Conservation (phyloP, 2,797 vertebrate species). For the Arnoldichthys spilopterus region DNA sequence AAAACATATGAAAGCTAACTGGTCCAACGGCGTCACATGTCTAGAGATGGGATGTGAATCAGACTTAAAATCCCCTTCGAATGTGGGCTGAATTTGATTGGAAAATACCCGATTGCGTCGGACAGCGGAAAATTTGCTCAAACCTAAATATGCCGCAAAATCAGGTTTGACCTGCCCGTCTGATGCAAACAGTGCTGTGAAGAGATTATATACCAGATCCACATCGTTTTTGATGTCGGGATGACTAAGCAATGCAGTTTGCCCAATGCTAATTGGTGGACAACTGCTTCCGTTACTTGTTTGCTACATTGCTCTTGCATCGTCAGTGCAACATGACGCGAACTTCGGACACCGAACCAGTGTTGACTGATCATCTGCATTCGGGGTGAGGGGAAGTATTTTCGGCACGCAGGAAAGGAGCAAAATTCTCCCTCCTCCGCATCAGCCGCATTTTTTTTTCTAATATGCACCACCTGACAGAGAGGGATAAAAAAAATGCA, state of each 20-base stretch:
- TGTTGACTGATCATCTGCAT: neutral
- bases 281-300: neutral
- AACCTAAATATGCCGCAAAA: no score
- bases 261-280: neutral
- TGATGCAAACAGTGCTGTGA: neutral
- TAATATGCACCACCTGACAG: conserved; percentile 78
- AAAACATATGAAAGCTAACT: no score
- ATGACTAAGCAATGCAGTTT: neutral
- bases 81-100: no score
- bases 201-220: neutral
- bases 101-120: no score
- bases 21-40: no score
- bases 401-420: conserved; percentile 53
- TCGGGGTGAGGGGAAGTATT: neutral
- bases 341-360: neutral
- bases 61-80: no score
- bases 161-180: neutral
- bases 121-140: no score
- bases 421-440: conserved; percentile 73
- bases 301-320: neutral
- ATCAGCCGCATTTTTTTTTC: conserved; percentile 79
- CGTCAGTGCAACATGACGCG: neutral
- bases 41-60: no score
- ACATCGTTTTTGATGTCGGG: neutral
- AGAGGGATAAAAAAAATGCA: conserved; percentile 79